Evolutionary conservation across 1,140 invertebrate species (phyloP), one percentile per base, ranked within the genome.

Genomic region (Colletes gigas): DNA sequence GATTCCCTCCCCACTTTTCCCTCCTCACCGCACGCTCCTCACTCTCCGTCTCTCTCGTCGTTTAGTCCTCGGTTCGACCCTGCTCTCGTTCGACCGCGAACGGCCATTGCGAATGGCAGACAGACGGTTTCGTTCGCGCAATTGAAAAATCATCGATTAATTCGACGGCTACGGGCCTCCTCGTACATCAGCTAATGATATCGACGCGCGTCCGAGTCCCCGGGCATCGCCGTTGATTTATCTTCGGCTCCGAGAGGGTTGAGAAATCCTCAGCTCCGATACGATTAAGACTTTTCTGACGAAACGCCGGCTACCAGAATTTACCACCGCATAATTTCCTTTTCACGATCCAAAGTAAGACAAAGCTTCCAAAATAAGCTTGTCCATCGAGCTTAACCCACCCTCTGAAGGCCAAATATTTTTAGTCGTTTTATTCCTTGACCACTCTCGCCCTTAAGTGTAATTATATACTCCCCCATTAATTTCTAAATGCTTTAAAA

Each of bases 71-170:
- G 17, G 39, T 19, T 30, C 44, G 19, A 19, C 9, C 30, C 54
- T 52, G 15, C 68, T 71, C 60, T 57, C 77, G 65, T 65, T 63
- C 54, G 54, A 80, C 71, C 59, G 55, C 63, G 72, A 77, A 30
- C 59, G 84, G 68, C 74, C 75, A 82, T 84, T 44, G 50, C 76
- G 68, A 73, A 65, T 44, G n/a, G 50, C 71, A 73, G 30, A 65
- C 41, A 4, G 54, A 50, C 73, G 50, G 65, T 80, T 81, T 71
- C 68, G 52, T 52, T n/a, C 44, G 70, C 57, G 73, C 78, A 63
- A 77, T 84, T 70, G 79, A 75, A 84, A 81, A 77, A 81, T 71
- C 83, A 81, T 84, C 54, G 83, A 85, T 85, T 84, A 84, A 81
- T 75, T 62, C 66, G 21, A 68, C 14, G 65, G 21, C n/a, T 17